Evolutionary conservation across 2,888 invertebrate species (phyloP).

Genomic region (Steinernema scapterisci): DNA sequence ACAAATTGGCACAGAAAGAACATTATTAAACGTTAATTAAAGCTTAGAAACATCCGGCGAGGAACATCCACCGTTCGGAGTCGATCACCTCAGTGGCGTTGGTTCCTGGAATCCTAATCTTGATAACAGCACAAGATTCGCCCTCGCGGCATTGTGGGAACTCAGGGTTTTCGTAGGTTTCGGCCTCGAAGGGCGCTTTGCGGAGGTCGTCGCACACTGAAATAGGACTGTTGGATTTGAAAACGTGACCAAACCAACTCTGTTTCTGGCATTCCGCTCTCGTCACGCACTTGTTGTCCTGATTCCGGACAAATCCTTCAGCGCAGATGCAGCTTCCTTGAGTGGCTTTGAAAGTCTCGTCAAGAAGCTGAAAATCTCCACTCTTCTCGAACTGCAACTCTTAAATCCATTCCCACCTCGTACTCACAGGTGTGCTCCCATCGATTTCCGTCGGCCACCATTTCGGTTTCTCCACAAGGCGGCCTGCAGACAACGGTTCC

Average conservation of each 20-base stretch:
- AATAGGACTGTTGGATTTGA: not conserved
- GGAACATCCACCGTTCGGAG: conserved; percentile 9
- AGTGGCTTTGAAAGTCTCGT: not conserved
- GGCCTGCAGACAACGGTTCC: not conserved
- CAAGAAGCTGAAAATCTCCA: not conserved
- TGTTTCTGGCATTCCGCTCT: conserved; percentile 1
- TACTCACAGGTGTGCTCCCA: conserved; percentile 1
- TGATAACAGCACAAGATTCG: conserved; percentile 7
- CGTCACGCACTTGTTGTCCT: not conserved
- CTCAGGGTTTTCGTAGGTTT: not conserved
- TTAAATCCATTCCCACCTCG: too few relatives aligned
- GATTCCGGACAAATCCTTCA: not conserved
- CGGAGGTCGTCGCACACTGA: conserved; percentile 17
- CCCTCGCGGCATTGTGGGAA: conserved; percentile 19
- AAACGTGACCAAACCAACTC: not conserved
- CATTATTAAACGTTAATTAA: too few relatives aligned
- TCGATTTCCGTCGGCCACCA: not conserved
- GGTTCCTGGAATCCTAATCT: not conserved
- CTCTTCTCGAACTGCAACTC: too few relatives aligned
- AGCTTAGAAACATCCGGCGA: conserved; percentile 15
- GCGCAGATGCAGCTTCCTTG: not conserved
- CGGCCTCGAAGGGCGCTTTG: not conserved
- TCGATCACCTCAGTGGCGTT: not conserved
- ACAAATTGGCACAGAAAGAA: not conserved
- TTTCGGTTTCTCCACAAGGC: not conserved